Base-by-base conservation (phyloP, 2,113 vertebrate species). In the Thomomys bottae region DNA sequence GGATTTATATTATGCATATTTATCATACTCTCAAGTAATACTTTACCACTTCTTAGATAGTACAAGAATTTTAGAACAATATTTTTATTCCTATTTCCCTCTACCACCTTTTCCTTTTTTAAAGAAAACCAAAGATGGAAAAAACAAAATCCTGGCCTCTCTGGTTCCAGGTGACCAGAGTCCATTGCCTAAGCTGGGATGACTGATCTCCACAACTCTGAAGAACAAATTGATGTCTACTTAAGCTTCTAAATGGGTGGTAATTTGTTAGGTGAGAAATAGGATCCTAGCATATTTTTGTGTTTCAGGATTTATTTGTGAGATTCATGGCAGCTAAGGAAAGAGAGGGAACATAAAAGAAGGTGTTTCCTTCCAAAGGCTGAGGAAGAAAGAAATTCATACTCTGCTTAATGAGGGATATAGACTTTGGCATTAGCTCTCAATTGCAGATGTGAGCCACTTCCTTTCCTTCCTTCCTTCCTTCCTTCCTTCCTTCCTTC, bases 71-170 rank as follows among this genome's bases (percentile, higher is more conserved):
- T 36, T 63, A 40, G 0, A 49, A 54, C 0, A 30, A 3, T 14
- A 21, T 24, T 57, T 79, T 5, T 20, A 32, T 5, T 18, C 42
- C 59, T 72, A 30, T 34, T 28, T 21, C 40, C 63, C 24, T n/a
- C 18, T 8, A 40, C 18, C 6, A 4, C 4, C 20, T 4, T 2
- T 4, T 8, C 45, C 24, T 18, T 76, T 4, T 15, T 12, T 7
- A 32, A 28, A 14, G 0, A 42, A 72, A 28, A 54, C 45, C 20
- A 30, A 6, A 70, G 8, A 78, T 26, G 8, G 18, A 73, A 68
- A 73, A 12, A 42, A 40, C 24, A 11, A 73, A 54, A 64, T 14
- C 3, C 40, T 61, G 15, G 40, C 40, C 36, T 38, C 7, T 32
- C 23, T 84, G 15, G 20, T 5, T 70, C 36, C 4, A 26, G 0